Evolutionary conservation across 2,797 vertebrate species (phyloP), one percentile per base, ranked within the genome.

Genomic region (Brotogeris chrysoptera): DNA sequence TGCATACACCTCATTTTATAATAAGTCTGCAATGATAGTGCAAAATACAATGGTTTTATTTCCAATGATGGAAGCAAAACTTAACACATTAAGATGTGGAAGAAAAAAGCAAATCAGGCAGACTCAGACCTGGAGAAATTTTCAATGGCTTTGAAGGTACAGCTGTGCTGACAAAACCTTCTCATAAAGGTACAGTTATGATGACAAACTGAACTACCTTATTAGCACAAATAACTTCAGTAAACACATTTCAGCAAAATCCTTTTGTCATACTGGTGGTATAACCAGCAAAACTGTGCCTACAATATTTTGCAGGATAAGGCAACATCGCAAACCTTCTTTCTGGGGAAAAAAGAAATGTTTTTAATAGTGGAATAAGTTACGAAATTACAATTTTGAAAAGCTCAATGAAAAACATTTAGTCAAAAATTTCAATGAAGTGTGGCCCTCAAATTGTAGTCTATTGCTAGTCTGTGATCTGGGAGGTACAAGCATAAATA

Each of bases 401-500:
- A 92, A 68, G 3, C 8, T 70, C 39, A 17, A 13, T 16, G 5
- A 60, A 92, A 85, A 85, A 27, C 0, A 32, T 24, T 68, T 12
- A 59, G 30, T 38, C 0, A 66, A 80, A 88, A 72, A 28, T 11
- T 28, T 59, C 10, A 27, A 0, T 0, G 1, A 38, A 10, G 3
- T 28, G 8, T 80, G 46, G 24, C 10, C 9, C 21, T 83, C n/a
- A 83, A 64, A 49, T 36, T 32, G 16, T n/a, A 63, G 25, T 27
- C 44, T 53, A 11, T 7, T 59, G 25, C 6, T 50, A 36, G 15
- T 34, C 44, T 59, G n/a, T 69, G n/a, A 59, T 34, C 39, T 39
- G 8, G 13, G 16, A 84, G 20, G 17, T 16, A 49, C 8, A 66
- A 77, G 28, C 39, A 72, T 0, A 28, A 27, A 34, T 34, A 39